A percentile compares a stretch with the other conserved stretches of the same genome.
These are phyloP conservation scores for Muricea muricata DNA, from an alignment of 92 coral and sea anemone genomes.

Conservation along the genomic window DNA sequence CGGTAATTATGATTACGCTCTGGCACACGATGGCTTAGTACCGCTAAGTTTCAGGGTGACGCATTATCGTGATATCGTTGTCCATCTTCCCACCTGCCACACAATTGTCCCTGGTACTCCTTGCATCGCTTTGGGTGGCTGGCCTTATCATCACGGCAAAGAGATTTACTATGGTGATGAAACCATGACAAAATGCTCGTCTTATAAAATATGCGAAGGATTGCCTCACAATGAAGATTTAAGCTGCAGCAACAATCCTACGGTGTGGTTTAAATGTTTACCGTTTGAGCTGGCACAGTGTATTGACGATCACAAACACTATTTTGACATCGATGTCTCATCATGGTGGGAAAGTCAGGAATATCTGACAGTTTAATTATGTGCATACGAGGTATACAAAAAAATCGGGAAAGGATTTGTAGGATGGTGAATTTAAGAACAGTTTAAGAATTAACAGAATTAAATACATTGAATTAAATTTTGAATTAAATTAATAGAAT, in stretches of 20 bases:
- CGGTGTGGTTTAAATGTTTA: constrained; percentile 33
- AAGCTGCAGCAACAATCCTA: constrained; percentile 39
- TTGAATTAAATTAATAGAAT: too few relatives aligned
- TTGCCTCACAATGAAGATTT: constrained; percentile 53
- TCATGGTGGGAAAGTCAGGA: constrained; percentile 29
- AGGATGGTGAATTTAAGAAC: too few relatives aligned
- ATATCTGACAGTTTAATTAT: background rate
- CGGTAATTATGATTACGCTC: constrained; percentile 49
- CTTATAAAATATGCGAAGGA: constrained; percentile 50
- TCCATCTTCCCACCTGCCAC: constrained; percentile 47
- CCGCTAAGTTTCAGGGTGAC: constrained; percentile 47
- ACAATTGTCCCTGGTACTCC: background rate
- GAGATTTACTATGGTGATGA: constrained; percentile 40
- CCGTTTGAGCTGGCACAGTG: background rate
- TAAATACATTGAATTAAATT: too few relatives aligned
- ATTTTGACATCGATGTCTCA: constrained; percentile 40
- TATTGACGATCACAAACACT: constrained; percentile 22
- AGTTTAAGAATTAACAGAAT: too few relatives aligned
- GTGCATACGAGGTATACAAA: too few relatives aligned
- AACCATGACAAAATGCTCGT: constrained; percentile 33
- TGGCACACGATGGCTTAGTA: constrained; percentile 42
- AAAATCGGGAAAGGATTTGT: too few relatives aligned
- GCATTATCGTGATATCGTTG: constrained; percentile 42
- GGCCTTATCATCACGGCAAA: constrained; percentile 59
- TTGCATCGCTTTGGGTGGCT: background rate